Percentiles rank a stretch among this genome's conserved stretches.
Evolutionary conservation across 1,140 invertebrate genomes (phyloP).

Genomic region (Zaprionus camerounensis): DNA sequence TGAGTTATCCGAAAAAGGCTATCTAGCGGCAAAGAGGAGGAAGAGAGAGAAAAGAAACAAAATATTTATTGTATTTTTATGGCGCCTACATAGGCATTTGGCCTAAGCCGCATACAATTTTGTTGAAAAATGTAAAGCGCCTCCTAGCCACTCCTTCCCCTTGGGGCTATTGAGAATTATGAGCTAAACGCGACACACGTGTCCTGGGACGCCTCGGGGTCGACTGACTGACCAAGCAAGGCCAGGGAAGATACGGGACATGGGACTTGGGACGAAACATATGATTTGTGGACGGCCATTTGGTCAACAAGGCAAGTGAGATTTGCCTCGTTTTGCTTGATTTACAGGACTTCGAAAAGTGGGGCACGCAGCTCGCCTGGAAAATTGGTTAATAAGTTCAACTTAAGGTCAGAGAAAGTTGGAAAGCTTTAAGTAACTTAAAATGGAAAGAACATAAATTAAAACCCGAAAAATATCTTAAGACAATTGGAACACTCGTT

Average conservation of each 20-base stretch:
- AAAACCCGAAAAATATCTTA: background rate
- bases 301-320: conserved; percentile 55
- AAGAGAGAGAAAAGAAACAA: conserved; percentile 35
- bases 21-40: conserved; percentile 58
- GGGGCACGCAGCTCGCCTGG: background rate
- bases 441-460: background rate
- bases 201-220: conserved; percentile 28
- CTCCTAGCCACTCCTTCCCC: conserved; percentile 25
- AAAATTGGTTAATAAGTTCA: conserved; percentile 10
- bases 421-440: background rate
- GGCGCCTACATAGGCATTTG: conserved; percentile 61
- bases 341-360: conserved; percentile 21
- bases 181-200: conserved; percentile 73
- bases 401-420: background rate
- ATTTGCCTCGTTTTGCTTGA: conserved; percentile 40
- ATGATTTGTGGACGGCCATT: conserved; percentile 67
- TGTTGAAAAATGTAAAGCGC: conserved; percentile 77
- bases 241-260: conserved; percentile 2
- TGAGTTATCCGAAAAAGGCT: conserved; percentile 79
- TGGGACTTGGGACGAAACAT: conserved; percentile 2
- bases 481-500: background rate
- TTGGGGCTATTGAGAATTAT: conserved; percentile 63
- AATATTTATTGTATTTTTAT: conserved; percentile 80
- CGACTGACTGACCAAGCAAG: conserved; percentile 18
- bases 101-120: conserved; percentile 64